Conservation (phyloP, 1,140 invertebrate genomes). For the Lordiphosa collinella region DNA sequence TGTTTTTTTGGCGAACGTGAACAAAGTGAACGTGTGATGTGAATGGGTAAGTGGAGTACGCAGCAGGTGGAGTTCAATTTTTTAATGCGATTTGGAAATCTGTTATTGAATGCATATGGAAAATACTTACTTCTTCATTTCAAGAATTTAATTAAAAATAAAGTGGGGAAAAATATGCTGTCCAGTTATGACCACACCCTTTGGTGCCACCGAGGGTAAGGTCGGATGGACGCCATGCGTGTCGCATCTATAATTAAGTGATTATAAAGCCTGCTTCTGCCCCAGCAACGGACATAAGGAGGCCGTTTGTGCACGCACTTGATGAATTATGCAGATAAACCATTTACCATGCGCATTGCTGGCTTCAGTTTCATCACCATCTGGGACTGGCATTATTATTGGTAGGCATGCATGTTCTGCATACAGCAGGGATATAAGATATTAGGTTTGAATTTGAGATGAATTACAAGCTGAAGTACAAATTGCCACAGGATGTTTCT, state of each 20-base stretch:
- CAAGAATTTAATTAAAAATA: too few relatives aligned
- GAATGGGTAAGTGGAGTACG: constrained; percentile 57
- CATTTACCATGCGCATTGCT: constrained; percentile 9
- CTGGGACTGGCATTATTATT: constrained; percentile 20
- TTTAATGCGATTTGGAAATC: too few relatives aligned
- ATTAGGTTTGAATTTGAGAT: not conserved
- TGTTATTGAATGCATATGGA: too few relatives aligned
- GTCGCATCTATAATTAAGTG: constrained; percentile 76
- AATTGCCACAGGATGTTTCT: too few relatives aligned
- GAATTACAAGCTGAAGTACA: too few relatives aligned
- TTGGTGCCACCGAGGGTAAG: not conserved
- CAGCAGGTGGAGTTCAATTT: constrained; percentile 26
- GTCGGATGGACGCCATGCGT: constrained; percentile 41
- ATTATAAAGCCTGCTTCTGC: constrained; percentile 40
- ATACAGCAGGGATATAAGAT: not conserved
- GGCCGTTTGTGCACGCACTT: constrained; percentile 41
- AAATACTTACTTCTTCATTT: too few relatives aligned
- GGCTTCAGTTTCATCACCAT: constrained; percentile 3
- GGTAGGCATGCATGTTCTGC: not conserved
- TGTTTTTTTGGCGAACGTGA: constrained; percentile 11
- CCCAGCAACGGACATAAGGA: constrained; percentile 16
- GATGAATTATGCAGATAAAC: constrained; percentile 24
- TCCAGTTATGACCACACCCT: constrained; percentile 4
- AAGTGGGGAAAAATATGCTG: constrained; percentile 39
- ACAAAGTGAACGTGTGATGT: constrained; percentile 58